These are phyloP conservation scores for Hippocampus mohnikei DNA, from an alignment of 2,113 vertebrate species.

Conservation along the genomic window DNA sequence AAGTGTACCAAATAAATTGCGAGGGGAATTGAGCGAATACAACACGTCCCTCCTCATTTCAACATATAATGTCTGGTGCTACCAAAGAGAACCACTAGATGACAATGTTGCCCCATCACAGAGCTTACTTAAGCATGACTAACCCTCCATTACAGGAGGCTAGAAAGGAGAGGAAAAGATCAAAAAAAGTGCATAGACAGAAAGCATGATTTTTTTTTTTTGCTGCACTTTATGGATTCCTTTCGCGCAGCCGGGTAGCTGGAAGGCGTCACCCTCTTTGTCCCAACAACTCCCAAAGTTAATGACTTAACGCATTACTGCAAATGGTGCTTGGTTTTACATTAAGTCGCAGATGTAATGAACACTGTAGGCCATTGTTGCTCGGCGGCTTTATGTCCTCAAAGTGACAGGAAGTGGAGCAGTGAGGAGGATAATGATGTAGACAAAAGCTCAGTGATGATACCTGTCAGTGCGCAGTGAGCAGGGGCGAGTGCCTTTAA, in stretches of 20 bases:
- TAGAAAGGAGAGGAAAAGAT: conserved; percentile 42
- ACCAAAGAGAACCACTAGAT: conserved; percentile 48
- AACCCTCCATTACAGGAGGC: conserved; percentile 29
- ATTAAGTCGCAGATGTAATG: conserved; percentile 70
- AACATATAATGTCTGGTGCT: not conserved
- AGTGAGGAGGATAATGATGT: conserved; percentile 51
- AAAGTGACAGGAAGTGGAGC: conserved; percentile 54
- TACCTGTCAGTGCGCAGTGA: conserved; percentile 52
- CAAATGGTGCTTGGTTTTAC: conserved; percentile 67
- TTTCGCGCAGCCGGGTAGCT: conserved; percentile 57
- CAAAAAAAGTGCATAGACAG: conserved; percentile 51
- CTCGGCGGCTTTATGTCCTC: conserved; percentile 51
- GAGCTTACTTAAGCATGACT: conserved; percentile 13
- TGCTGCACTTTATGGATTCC: conserved; percentile 56
- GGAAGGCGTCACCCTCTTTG: conserved; percentile 61
- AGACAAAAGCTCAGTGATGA: conserved; percentile 27
- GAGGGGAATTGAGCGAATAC: conserved; percentile 38
- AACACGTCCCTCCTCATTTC: conserved; percentile 33
- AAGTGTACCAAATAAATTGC: not conserved
- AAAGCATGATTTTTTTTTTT: conserved; percentile 39
- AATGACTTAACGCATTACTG: conserved; percentile 74
- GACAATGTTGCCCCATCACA: conserved; percentile 65
- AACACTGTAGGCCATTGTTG: conserved; percentile 61
- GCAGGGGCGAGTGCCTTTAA: conserved; percentile 45
- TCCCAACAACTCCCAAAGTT: conserved; percentile 71